Base-by-base conservation (phyloP, 2,797 vertebrate genomes). In the Silurus aristotelis region DNA sequence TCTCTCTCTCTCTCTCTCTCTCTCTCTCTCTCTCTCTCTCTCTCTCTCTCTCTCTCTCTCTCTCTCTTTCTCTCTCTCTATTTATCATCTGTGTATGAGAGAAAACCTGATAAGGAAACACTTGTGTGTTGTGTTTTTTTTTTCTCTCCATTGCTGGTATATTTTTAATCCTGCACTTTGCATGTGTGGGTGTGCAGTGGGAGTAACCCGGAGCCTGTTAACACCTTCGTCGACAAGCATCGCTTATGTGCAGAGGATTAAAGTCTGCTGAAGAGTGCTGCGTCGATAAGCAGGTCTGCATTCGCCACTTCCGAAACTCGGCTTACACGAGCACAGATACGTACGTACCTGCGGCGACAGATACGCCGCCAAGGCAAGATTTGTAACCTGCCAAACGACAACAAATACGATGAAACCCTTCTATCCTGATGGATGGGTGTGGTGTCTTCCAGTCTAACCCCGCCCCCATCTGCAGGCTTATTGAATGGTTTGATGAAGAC, bases 201-300 rank as follows among this genome's bases (percentile, higher is more conserved):
- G 82, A 83, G 75, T 73, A 87, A 60, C 38, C 86, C 55, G 8
- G 68, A 84, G 77, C 68, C 61, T 81, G 84, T 87, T 87, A 83
- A 80, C 82, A 80, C 82, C 60, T 75, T 84, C 58, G 20, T 81
- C n/a, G 52, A 67, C 72, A 60, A 46, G 70, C 79, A 75, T 73
- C 72, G 64, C 79, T 82, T 67, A 64, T 66, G 61, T 66, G 27
- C 58, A 55, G 84, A 64, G 58, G 66, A 61, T 79, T 70, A 52
- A 25, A 71, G 38, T 15, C 48, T 77, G 63, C 60, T 43, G 19
- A 73, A 52, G 17, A 75, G 58, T n/a, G n/a, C 63, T 48, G 0
- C 27, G 20, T 52, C 22, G 52, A 46, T 78, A 60, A 78, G 43
- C 72, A 80, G 56, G 56, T 38, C 66, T 15, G 15, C 25, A 6